These are phyloP conservation scores for Oreocharis arfaki DNA, from an alignment of 2,113 vertebrate genomes.

Conservation along the genomic window DNA sequence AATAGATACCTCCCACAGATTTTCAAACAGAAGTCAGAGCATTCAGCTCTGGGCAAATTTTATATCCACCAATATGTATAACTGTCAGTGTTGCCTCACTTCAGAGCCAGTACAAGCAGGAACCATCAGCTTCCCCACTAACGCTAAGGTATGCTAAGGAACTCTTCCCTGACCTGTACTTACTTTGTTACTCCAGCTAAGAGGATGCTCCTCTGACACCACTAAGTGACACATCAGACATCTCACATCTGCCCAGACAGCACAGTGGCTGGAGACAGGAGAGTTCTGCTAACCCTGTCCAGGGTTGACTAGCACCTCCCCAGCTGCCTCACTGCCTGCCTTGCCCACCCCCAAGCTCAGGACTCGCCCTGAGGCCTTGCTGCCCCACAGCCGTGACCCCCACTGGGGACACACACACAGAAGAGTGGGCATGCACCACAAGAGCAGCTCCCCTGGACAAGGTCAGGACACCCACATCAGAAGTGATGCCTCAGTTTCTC, in stretches of 20 bases:
- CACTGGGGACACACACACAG: fast-evolving
- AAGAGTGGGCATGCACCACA: background rate
- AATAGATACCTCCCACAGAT: background rate
- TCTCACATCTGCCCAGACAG: background rate
- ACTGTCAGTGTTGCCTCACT: background rate
- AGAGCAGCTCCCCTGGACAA: background rate
- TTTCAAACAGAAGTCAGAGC: background rate
- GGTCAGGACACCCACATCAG: background rate
- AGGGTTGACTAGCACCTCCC: background rate
- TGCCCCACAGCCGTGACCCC: background rate
- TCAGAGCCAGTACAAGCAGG: background rate
- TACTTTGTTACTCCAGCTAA: background rate
- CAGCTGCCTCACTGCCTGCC: background rate
- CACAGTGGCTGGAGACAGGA: fast-evolving
- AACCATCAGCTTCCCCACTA: background rate
- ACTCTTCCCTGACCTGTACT: background rate
- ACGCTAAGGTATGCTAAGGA: background rate
- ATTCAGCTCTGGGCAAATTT: background rate
- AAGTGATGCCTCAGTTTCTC: background rate
- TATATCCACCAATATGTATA: fast-evolving
- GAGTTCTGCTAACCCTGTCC: background rate
- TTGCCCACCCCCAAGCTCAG: background rate
- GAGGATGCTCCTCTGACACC: background rate
- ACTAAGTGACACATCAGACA: background rate
- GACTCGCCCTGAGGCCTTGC: background rate